Evolutionary conservation across 2,113 vertebrate genomes (phyloP), one percentile per base, ranked within the genome.

Genomic region (Mugil cephalus): DNA sequence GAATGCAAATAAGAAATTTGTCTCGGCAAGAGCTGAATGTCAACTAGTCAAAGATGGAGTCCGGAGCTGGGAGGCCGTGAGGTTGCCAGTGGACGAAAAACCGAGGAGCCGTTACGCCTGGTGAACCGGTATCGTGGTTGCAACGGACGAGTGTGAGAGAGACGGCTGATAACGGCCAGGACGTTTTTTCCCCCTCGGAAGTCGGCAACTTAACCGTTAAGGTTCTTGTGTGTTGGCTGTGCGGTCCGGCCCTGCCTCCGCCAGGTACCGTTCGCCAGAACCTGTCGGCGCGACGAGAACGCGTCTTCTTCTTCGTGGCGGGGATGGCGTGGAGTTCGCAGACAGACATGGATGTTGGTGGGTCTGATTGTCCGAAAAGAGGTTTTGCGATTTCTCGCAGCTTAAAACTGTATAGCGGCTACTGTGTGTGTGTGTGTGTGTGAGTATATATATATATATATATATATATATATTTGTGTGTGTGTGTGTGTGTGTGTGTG

Each of bases 31-130:
- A 96, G 94, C 95, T 96, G 96, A 96, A 97, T 96, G 95, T 97
- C 95, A 97, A 96, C 94, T 94, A 96, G 95, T 96, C 96, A 96
- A 97, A 97, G 96, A 96, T 97, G 96, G 96, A 96, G 96, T 95
- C 94, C 92, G 93, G 91, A 95, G 94, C 92, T 86, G 92, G 92
- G 91, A 93, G 94, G 95, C 95, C 95, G 95, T 91, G 93, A 94
- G 94, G 93, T 92, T 94, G 88, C 91, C 91, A 85, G 87, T 75
- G 93, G 92, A 92, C 90, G 69, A 88, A 91, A 90, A 63, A 69
- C 82, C 52, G 67, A 64, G 40, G 48, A 73, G 69, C 54, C 21
- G 38, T 21, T 39, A 35, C 42, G 65, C 65, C 8, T 0, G 34
- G 30, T 10, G 40, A 1, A 8, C 14, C 72, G 53, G 17, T 7